Evolutionary conservation across 2,888 invertebrate species (phyloP).

Genomic region (Apantesis nais): DNA sequence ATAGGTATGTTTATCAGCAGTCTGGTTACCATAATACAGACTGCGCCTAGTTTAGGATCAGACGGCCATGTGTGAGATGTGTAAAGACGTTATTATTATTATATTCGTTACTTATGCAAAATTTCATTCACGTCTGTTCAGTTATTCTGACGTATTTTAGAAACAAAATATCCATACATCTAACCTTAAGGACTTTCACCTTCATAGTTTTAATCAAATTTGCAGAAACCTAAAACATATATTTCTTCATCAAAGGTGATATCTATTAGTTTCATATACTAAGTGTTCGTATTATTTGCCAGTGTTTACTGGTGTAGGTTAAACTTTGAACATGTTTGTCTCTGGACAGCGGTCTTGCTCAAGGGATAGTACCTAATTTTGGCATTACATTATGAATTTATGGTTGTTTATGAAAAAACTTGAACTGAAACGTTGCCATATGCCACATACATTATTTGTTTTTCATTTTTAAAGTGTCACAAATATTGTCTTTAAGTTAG

Average conservation of each 20-base stretch:
- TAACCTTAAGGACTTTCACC: neutral
- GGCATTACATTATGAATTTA: neutral
- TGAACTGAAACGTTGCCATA: neutral
- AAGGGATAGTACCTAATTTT: neutral
- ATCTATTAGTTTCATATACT: neutral
- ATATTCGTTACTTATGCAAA: neutral
- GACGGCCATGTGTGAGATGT: no score
- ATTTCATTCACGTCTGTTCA: neutral
- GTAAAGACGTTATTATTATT: no score
- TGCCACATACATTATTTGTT: no score
- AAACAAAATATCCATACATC: neutral
- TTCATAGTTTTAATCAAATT: no score
- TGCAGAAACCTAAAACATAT: no score
- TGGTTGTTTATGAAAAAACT: neutral
- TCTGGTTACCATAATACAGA: no score
- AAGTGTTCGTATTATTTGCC: neutral
- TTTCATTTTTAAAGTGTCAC: no score
- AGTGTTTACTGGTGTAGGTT: neutral
- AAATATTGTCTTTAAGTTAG: no score
- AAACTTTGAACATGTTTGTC: neutral
- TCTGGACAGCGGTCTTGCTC: neutral
- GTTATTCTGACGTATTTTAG: neutral
- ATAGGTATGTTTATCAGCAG: no score
- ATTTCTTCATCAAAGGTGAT: neutral
- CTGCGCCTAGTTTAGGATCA: no score